Base-by-base conservation (phyloP, 2,888 invertebrate genomes). In the Allophyes oxyacanthae region DNA sequence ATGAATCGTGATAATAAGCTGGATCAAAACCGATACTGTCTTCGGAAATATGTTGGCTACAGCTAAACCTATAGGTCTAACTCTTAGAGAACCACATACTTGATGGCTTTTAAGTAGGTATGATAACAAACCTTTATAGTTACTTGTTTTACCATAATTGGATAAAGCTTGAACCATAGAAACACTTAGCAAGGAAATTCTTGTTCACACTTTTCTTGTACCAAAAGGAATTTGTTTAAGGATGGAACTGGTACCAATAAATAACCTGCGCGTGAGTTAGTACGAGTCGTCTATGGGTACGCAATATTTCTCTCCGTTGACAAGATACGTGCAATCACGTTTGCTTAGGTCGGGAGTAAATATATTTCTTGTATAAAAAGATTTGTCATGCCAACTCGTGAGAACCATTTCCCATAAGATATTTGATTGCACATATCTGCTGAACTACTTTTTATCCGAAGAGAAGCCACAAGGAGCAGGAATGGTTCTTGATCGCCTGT, bases 241-340 rank as follows among this genome's bases (percentile, higher is more conserved):
- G 32, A 56, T 4, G 42, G 46, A 38, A 40, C 62, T 30, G 38
- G 30, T 38, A 44, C 32, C 26, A 33, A 46, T 61, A 53, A 46
- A 61, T 53, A 15, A 28, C 26, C n/a, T n/a, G 7, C 2, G 28
- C 2, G 20, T 4, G 20, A 20, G 20, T 20, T 20, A 28, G 37
- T 42, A 25, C 20, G 2, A 13, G 9, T n/a, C 7, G n/a, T 34
- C 2, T n/a, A 8, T 30, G 14, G 37, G 5, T 36, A 28, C 9
- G 10, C 7, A n/a, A 25, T 30, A 40, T 33, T 48, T 8, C 14
- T 20, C 13, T 13, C 48, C 14, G 9, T 14, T 44, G 54, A 45
- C 26, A 40, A 41, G 62, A 14, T 28, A 20, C 55, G 33, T 54
- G 42, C 54, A 13, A 37, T 62, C 55, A 62, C 55, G 63, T 63